phyloP scores from a whole-genome alignment of 1,140 invertebrate species.

The Thaumetopoea pityocampa region DNA sequence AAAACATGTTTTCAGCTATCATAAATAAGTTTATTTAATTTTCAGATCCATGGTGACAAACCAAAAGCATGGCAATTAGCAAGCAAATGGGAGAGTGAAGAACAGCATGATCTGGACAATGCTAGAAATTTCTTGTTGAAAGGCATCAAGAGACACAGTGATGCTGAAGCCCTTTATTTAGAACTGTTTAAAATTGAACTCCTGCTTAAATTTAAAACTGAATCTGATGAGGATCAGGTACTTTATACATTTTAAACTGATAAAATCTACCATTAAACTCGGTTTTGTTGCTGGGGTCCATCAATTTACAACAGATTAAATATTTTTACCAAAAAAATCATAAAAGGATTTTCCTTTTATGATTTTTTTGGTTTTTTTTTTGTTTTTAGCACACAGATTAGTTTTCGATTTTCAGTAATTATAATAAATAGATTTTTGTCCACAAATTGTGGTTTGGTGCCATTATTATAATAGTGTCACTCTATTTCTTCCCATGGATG shows the following conservation, averaged over 20 bases:
- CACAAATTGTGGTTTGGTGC: no score
- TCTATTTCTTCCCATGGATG: no score
- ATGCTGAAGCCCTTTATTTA: conserved; percentile 78
- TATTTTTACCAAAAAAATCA: no score
- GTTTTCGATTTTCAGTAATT: no score
- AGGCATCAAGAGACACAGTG: conserved; percentile 81
- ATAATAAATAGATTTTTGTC: no score
- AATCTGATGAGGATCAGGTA: conserved; percentile 53
- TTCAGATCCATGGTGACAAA: conserved; percentile 83
- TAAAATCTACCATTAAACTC: conserved; percentile 10
- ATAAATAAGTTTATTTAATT: conserved; percentile 13
- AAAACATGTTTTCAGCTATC: no score
- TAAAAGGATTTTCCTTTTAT: no score
- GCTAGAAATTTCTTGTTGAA: conserved; percentile 81
- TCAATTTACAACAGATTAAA: no score
- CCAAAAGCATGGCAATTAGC: conserved; percentile 85
- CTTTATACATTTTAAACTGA: conserved; percentile 8
- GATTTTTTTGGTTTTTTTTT: no score
- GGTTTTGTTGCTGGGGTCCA: no score
- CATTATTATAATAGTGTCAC: no score
- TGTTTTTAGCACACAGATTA: no score
- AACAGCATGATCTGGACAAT: conserved; percentile 79
- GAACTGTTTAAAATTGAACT: conserved; percentile 63
- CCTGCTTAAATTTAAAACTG: conserved; percentile 33
- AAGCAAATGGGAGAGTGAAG: conserved; percentile 84